Evolutionary conservation across 2,797 vertebrate species (phyloP).

Genomic region (Lithobates sylvaticus): DNA sequence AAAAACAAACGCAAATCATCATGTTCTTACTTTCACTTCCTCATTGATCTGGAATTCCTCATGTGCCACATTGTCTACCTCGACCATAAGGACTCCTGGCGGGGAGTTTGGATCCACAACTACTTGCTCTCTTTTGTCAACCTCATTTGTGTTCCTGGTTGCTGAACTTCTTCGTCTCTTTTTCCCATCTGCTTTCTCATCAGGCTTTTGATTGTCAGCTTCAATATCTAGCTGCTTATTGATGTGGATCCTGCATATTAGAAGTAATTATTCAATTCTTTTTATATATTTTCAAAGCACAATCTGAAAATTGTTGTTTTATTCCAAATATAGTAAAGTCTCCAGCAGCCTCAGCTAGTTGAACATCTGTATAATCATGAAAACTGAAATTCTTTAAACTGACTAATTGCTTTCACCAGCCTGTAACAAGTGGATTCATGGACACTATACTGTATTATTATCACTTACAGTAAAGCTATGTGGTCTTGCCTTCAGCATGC

Average conservation of each 20-base stretch:
- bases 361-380: no score
- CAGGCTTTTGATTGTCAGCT: constrained; percentile 77
- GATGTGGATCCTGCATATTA: constrained; percentile 81
- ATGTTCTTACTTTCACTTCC: constrained; percentile 88
- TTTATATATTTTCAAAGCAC: not conserved
- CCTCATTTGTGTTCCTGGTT: constrained; percentile 79
- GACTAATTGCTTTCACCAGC: no score
- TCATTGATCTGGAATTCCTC: constrained; percentile 96
- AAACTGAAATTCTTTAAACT: no score
- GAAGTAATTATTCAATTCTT: not conserved
- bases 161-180: constrained; percentile 71
- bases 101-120: constrained; percentile 68
- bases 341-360: no score
- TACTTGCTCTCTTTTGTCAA: constrained; percentile 73
- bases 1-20: not conserved
- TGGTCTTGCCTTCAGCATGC: no score
- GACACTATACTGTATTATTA: no score
- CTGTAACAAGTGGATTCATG: no score
- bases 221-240: constrained; percentile 86
- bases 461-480: no score
- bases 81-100: constrained; percentile 89
- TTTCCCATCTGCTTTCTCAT: constrained; percentile 74
- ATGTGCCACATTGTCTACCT: constrained; percentile 92
- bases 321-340: no score
- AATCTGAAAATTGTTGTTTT: no score